phyloP scores from a whole-genome alignment of 2,797 vertebrate genomes.

The Propithecus perrieri region DNA sequence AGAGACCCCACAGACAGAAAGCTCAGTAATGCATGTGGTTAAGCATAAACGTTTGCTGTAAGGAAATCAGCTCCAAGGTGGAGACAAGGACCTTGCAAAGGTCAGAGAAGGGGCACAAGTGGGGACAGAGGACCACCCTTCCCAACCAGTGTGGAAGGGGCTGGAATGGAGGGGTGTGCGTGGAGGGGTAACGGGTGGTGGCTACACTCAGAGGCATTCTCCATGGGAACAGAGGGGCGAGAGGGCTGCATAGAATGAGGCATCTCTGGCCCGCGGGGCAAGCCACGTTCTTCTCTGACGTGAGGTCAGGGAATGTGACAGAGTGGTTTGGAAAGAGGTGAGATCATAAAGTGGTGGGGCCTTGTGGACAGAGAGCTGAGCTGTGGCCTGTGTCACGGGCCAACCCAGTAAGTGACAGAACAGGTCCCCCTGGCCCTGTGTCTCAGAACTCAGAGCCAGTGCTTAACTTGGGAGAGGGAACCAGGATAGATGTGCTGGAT shows the following conservation, averaged over 20 bases:
- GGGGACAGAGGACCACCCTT: neutral
- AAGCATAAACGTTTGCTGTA: neutral
- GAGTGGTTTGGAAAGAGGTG: neutral
- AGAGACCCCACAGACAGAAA: neutral
- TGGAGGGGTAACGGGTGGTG: rapidly evolving
- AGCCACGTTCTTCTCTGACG: neutral
- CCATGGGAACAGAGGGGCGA: neutral
- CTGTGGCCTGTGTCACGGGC: rapidly evolving
- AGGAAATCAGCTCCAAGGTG: neutral
- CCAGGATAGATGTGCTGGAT: rapidly evolving
- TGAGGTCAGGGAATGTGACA: neutral
- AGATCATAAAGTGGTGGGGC: neutral
- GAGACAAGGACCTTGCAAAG: neutral
- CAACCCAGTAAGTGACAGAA: neutral
- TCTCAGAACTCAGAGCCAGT: neutral
- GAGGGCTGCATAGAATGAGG: neutral
- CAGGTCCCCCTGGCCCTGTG: neutral
- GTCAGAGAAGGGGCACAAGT: neutral
- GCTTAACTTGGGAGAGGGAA: neutral
- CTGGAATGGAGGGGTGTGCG: too few species aligned
- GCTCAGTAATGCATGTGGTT: rapidly evolving
- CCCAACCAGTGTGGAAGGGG: neutral
- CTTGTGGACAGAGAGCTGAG: neutral
- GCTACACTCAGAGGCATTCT: neutral
- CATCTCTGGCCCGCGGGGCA: neutral